phyloP scores from a whole-genome alignment of 1,140 invertebrate genomes.

The Cotesia typhae region DNA sequence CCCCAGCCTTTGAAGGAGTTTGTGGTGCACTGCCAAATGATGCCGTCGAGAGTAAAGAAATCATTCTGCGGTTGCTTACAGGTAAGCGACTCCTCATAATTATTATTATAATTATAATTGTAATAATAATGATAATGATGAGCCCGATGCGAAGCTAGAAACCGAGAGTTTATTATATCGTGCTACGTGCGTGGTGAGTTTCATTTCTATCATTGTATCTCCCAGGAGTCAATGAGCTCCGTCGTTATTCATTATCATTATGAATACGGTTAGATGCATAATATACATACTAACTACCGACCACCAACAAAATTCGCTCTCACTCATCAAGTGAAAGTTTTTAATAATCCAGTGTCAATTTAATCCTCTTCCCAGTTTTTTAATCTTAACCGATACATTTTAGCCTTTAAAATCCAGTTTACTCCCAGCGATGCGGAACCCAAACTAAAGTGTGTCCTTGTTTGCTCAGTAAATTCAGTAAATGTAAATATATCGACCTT shows the following conservation, averaged over 20 bases:
- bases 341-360: neutral
- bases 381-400: too few relatives aligned
- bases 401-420: too few relatives aligned
- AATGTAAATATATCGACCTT: too few relatives aligned
- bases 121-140: too few relatives aligned
- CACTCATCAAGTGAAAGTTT: slow-evolving; percentile 14
- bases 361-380: too few relatives aligned
- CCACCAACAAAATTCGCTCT: neutral
- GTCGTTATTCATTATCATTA: neutral
- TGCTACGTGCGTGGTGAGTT: neutral
- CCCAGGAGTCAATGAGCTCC: neutral
- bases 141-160: neutral
- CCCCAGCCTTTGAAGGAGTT: slow-evolving; percentile 64
- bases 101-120: too few relatives aligned
- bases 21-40: slow-evolving; percentile 64
- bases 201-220: neutral
- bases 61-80: slow-evolving; percentile 65
- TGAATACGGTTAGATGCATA: neutral
- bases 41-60: slow-evolving; percentile 65
- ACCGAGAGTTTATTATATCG: slow-evolving; percentile 8
- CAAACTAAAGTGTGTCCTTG: too few relatives aligned
- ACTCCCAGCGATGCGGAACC: too few relatives aligned
- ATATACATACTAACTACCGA: too few relatives aligned
- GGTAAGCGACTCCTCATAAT: slow-evolving; percentile 46
- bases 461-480: too few relatives aligned